A percentile compares a stretch with the other conserved stretches of the same genome.
These are phyloP conservation scores for Tipula confusa DNA, from an alignment of 2,888 invertebrate species.

Conservation along the genomic window DNA sequence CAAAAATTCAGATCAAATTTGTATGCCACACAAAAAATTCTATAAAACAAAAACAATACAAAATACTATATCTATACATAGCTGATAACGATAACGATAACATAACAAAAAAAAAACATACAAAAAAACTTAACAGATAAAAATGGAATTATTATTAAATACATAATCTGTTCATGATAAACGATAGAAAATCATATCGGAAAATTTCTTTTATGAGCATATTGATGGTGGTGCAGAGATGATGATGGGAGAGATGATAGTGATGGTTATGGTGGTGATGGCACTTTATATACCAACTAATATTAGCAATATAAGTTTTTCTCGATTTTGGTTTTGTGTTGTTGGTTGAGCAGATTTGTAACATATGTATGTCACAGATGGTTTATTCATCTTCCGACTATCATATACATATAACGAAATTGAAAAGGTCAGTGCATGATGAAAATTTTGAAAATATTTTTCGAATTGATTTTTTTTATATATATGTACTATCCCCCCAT, in stretches of 20 bases:
- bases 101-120: neutral
- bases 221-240: neutral
- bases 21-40: neutral
- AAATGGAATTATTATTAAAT: neutral
- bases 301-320: neutral
- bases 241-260: neutral
- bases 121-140: neutral
- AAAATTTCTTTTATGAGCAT: neutral
- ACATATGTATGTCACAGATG: constrained; percentile 8
- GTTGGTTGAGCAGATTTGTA: neutral
- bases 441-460: neutral
- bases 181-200: neutral
- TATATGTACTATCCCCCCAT: neutral
- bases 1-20: neutral
- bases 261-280: neutral
- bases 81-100: neutral
- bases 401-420: neutral
- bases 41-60: neutral
- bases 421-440: neutral
- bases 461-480: neutral
- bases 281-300: neutral
- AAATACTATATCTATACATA: neutral
- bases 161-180: constrained; percentile 20
- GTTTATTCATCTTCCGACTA: neutral
- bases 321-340: neutral